Percentiles rank a stretch among this genome's conserved stretches.
These are phyloP conservation scores for Crocuta crocuta DNA, from an alignment of 2,113 vertebrate genomes.

Conservation along the genomic window DNA sequence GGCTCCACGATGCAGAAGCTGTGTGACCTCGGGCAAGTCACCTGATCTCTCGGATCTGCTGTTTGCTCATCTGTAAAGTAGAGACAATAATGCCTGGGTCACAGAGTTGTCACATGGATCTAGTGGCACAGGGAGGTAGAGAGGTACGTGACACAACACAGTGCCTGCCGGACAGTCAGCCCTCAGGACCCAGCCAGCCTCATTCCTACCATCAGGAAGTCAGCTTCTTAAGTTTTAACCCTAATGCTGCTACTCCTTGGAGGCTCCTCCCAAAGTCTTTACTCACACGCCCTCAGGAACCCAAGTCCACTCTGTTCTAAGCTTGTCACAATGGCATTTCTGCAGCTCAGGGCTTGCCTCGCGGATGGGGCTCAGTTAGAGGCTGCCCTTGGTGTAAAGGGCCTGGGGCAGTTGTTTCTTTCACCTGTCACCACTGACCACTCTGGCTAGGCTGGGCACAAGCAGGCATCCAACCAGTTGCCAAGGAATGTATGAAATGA, in stretches of 20 bases:
- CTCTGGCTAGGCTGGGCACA: not conserved
- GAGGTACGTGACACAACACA: rapidly evolving
- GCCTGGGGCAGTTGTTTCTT: not conserved
- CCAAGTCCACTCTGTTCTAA: not conserved
- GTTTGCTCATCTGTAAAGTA: not conserved
- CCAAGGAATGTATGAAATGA: not conserved
- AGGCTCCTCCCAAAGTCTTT: not conserved
- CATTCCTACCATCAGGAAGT: rapidly evolving
- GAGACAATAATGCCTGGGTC: not conserved
- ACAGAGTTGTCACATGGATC: not conserved
- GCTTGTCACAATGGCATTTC: not conserved
- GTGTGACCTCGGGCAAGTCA: not conserved
- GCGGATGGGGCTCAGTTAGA: rapidly evolving
- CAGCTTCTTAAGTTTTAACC: not conserved
- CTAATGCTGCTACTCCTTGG: not conserved
- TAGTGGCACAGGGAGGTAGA: not conserved
- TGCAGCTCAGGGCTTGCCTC: not conserved
- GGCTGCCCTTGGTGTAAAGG: not conserved
- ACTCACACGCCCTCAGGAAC: not conserved
- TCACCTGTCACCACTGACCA: not conserved
- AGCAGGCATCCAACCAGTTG: not conserved
- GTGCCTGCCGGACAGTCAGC: not conserved
- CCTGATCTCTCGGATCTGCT: not conserved
- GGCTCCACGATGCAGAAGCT: not conserved
- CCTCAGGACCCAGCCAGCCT: rapidly evolving